Percentiles rank a stretch among this genome's conserved stretches.
Conservation (phyloP, 92 coral and sea anemone species). For the Umimayanthus chanpuru region DNA sequence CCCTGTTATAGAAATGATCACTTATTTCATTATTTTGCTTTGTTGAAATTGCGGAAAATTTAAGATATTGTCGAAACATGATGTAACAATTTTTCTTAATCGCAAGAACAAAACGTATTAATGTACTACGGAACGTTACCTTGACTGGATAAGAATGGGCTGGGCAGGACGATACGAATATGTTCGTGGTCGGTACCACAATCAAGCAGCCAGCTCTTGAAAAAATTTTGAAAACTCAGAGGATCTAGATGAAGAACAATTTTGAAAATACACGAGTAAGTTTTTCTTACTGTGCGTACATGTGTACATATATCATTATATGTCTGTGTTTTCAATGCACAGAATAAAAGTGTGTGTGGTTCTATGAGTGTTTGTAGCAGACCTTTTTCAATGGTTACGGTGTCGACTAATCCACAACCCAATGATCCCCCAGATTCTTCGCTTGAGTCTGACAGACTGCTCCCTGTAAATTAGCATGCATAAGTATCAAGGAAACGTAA, state of each 20-base stretch:
- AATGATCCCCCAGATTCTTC: constrained; percentile 55
- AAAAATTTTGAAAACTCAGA: constrained; percentile 77
- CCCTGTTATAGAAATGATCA: no score
- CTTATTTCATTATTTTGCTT: no score
- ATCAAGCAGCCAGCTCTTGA: constrained; percentile 91
- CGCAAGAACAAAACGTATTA: no score
- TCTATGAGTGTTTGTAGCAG: background rate
- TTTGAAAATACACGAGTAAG: background rate
- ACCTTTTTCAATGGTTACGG: constrained; percentile 84
- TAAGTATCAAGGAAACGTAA: background rate
- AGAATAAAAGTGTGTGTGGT: background rate
- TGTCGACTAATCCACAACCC: constrained; percentile 86
- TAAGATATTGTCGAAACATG: no score
- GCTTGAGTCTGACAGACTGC: constrained; percentile 66
- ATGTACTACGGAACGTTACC: constrained; percentile 42
- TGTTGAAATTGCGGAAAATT: no score
- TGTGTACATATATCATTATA: background rate
- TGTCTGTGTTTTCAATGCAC: background rate
- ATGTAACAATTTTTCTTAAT: no score
- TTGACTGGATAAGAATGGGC: constrained; percentile 52
- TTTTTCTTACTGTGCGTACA: no score
- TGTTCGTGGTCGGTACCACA: constrained; percentile 91
- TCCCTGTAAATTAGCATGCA: constrained; percentile 40
- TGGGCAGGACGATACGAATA: constrained; percentile 75
- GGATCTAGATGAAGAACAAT: constrained; percentile 52